Evolutionary conservation across 1,140 invertebrate genomes (phyloP), one percentile per base, ranked within the genome.

Genomic region (Hetaerina americana): DNA sequence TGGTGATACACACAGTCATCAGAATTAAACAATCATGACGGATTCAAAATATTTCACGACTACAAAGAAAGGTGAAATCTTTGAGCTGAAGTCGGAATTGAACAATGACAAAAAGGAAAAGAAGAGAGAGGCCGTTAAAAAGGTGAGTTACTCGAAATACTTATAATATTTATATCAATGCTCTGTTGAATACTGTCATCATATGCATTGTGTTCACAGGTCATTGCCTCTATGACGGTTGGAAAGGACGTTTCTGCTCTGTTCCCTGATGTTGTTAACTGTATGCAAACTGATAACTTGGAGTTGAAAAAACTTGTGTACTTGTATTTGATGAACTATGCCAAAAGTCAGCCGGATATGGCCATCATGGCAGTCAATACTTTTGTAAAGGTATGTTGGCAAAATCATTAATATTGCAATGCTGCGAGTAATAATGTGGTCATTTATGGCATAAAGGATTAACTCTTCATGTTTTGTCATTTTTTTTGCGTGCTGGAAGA

Each of bases 321-420:
- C 80, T 84, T 99, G 24, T 99, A 99, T 81, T 83, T 99, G 71
- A 99, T 99, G 98, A 99, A 99, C 82, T 99, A 99, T 85, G 98
- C 98, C 69, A 99, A 99, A 82, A 98, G 95, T 76, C 98, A 99
- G 82, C 98, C 98, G 10, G 98, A 99, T 80, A 97, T 99, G 93
- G 97, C 98, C 70, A 99, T 99, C 72, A 98, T 99, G 96, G 98
- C 98, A 40, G 98, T 99, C 28, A 99, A 99, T 84, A 99, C 98
- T 26, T 99, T 99, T 87, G 98, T 99, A 68, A 99, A 98, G 90
- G 95, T 96, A 85, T 80, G 27, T 28, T n/a, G n/a, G n/a, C n/a
- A n/a, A n/a, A n/a, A n/a, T n/a, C n/a, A n/a, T n/a, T n/a, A n/a
- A n/a, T n/a, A n/a, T n/a, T n/a, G n/a, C n/a, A n/a, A n/a, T n/a